These are phyloP conservation scores for Glaucidium brasilianum DNA, from an alignment of 2,113 vertebrate genomes.

Conservation along the genomic window DNA sequence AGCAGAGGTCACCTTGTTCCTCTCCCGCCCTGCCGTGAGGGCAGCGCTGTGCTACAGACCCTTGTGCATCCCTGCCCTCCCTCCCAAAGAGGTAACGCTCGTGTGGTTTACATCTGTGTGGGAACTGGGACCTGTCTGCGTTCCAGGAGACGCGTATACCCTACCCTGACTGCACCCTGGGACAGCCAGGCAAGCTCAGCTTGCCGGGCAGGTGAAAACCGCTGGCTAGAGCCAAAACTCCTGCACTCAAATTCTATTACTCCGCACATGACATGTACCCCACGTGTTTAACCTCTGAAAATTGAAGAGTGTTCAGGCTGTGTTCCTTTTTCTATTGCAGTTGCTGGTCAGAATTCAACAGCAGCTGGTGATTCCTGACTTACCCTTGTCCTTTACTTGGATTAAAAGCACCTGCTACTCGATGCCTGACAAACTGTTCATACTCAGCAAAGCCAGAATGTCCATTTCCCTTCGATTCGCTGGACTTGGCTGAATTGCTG, in stretches of 20 bases:
- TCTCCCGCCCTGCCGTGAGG: background rate
- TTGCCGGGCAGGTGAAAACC: background rate
- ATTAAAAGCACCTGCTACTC: background rate
- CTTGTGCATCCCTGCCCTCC: fast-evolving
- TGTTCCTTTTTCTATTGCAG: background rate
- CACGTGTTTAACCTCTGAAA: fast-evolving
- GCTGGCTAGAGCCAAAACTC: background rate
- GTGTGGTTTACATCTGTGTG: background rate
- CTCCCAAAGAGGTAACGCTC: background rate
- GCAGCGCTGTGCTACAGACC: background rate
- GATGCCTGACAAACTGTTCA: fast-evolving
- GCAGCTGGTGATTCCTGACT: background rate
- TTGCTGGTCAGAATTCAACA: background rate
- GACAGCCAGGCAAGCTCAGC: background rate
- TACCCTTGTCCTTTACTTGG: background rate
- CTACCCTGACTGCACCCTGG: fast-evolving
- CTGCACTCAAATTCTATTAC: background rate
- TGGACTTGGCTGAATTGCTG: background rate
- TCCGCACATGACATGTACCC: fast-evolving
- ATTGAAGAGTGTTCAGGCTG: background rate
- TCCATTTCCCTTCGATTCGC: fast-evolving
- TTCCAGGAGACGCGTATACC: background rate
- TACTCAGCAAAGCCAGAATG: background rate
- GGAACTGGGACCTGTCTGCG: background rate
- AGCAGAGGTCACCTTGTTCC: background rate